phyloP scores from a whole-genome alignment of 2,888 invertebrate genomes.

The Drosophila emarginata region DNA sequence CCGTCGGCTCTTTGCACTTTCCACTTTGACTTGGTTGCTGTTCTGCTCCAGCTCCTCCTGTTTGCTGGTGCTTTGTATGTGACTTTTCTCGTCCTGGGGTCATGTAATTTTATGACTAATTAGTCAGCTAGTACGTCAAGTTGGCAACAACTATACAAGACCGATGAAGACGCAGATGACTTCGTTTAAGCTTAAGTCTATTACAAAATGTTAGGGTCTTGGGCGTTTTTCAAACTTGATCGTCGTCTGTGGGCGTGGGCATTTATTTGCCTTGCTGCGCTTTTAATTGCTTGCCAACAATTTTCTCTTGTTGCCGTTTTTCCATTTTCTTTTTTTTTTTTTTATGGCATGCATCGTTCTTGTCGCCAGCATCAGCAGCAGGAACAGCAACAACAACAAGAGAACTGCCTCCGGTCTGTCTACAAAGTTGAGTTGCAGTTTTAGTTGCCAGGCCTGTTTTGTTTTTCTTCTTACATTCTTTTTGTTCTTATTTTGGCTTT shows the following conservation, averaged over 20 bases:
- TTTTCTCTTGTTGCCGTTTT: conserved; percentile 37
- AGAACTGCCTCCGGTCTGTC: conserved; percentile 64
- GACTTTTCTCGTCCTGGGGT: conserved; percentile 25
- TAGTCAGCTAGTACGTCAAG: conserved; percentile 73
- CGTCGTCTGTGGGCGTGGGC: conserved; percentile 44
- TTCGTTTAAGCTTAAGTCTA: conserved; percentile 55
- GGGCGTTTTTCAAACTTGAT: conserved; percentile 51
- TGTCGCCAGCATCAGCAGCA: conserved; percentile 16
- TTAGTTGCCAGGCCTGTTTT: conserved; percentile 47
- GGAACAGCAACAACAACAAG: background rate
- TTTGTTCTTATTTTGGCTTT: conserved; percentile 61
- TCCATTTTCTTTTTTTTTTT: conserved; percentile 25
- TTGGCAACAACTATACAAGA: conserved; percentile 50
- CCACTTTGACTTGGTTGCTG: conserved; percentile 67
- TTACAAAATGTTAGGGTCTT: conserved; percentile 26
- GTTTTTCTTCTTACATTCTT: conserved; percentile 20
- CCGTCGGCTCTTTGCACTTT: conserved; percentile 61
- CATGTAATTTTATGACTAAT: conserved; percentile 78
- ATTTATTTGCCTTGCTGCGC: conserved; percentile 70
- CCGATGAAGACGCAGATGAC: conserved; percentile 20
- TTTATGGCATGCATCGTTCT: conserved; percentile 60
- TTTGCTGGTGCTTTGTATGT: conserved; percentile 60
- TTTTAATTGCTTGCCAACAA: conserved; percentile 72
- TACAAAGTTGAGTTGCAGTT: conserved; percentile 76
- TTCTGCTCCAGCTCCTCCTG: conserved; percentile 22